Conservation (phyloP, 2,113 vertebrate species). For the Nettapus auritus region DNA sequence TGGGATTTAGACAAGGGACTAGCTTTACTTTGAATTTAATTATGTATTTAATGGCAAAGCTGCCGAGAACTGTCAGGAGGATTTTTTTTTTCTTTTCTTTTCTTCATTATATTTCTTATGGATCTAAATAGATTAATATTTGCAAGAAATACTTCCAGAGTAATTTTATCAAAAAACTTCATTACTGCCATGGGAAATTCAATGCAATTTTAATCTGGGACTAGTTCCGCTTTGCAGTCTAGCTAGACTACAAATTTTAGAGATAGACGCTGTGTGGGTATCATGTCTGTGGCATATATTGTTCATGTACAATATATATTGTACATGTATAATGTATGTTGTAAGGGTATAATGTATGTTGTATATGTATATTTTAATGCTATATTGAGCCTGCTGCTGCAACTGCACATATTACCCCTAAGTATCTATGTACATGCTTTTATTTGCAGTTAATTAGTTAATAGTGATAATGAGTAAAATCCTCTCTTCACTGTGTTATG, state of each 20-base stretch:
- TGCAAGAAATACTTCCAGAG: slow-evolving; percentile 13
- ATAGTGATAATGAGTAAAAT: background rate
- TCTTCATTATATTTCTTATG: background rate
- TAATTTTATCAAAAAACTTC: slow-evolving; percentile 15
- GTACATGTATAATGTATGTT: background rate
- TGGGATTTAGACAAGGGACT: background rate
- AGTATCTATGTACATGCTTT: background rate
- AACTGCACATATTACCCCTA: background rate
- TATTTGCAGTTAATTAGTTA: background rate
- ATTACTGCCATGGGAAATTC: background rate
- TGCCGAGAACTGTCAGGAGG: background rate
- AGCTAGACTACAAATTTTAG: background rate
- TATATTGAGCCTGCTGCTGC: background rate
- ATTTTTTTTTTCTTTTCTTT: background rate
- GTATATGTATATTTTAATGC: background rate
- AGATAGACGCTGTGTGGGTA: background rate
- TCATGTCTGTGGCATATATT: accelerated
- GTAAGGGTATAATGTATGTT: background rate
- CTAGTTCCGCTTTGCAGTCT: background rate
- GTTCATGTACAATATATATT: background rate
- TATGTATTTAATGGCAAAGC: background rate
- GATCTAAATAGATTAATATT: background rate
- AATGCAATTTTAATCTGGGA: background rate
- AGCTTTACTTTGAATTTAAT: background rate
- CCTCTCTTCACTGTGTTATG: background rate